Evolutionary conservation across 2,797 vertebrate genomes (phyloP), one percentile per base, ranked within the genome.

Genomic region (Sebastes hubbsi): DNA sequence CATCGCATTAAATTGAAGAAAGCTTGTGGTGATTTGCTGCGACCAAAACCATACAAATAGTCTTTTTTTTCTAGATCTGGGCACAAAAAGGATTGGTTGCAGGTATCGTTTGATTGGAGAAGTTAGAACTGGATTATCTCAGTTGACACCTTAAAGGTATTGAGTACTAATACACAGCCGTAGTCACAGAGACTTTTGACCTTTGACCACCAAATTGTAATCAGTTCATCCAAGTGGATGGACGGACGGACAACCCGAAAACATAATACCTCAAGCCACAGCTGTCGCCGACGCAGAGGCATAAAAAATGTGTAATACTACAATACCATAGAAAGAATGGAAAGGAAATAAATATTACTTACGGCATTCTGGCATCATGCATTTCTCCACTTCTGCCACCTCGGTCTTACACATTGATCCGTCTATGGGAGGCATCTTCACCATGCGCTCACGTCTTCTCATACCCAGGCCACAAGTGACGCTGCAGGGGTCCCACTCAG

Each of bases 321-420:
- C 18, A 27, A 12, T 7, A 5, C 3, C 6, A 27, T 5, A 1
- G 13, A 24, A 25, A 52, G 24, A 34, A n/a, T 32, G 29, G 14
- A 42, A 55, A 46, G 16, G 1, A 32, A 13, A 29, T 22, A 3
- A 25, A 59, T 29, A n/a, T 68, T 3, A 89, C 98, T 97, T 93
- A 99, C 98, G 95, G 88, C 98, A 99, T 67, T 99, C 98, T 0
- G 97, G 97, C 98, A 98, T 98, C 98, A 98, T 98, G 95, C 98
- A 99, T 70, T 99, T 99, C 90, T 99, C 98, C 24, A 97, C 95
- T 85, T 99, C 97, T 0, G 95, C 94, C 14, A 97, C 97, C 79
- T 98, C 96, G 0, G 95, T 93, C 80, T 95, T 97, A 91, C 98
- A 99, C 94, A 96, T 94, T 9, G 97, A 98, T 22, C 98, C 98